phyloP scores from a whole-genome alignment of 2,797 vertebrate species.

The Dryobates pubescens region DNA sequence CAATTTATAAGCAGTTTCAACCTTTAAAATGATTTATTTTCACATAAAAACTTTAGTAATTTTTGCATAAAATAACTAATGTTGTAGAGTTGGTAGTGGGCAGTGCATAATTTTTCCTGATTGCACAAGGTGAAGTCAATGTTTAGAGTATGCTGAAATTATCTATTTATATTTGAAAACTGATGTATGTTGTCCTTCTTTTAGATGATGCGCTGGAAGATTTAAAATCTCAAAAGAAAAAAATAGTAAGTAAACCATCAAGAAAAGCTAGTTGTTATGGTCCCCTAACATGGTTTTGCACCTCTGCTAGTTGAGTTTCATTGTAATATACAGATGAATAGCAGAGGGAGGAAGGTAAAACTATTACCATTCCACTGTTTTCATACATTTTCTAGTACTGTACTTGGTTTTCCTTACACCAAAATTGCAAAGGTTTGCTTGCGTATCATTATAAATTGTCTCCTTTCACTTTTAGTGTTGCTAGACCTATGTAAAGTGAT shows the following conservation, averaged over 20 bases:
- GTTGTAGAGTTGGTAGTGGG: neutral
- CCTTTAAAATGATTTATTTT: conserved; percentile 14
- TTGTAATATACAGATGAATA: neutral
- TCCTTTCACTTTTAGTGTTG: neutral
- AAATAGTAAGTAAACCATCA: conserved; percentile 90
- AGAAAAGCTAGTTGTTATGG: neutral
- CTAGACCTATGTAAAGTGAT: neutral
- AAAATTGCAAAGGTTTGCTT: neutral
- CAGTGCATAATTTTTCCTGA: neutral
- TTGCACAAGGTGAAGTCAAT: accelerated
- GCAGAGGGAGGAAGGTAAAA: neutral
- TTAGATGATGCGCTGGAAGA: conserved; percentile 95
- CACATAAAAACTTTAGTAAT: neutral
- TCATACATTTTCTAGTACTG: neutral
- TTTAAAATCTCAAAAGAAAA: conserved; percentile 92
- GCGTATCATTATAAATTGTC: neutral
- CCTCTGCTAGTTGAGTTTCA: neutral
- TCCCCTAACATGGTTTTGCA: neutral
- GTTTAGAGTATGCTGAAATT: neutral
- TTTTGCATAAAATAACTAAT: neutral
- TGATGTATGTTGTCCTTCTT: conserved; percentile 52
- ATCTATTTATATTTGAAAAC: conserved; percentile 30
- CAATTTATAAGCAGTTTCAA: conserved; percentile 20
- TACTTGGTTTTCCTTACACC: neutral
- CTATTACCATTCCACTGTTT: neutral